These are phyloP conservation scores for Drosophila pseudotakahashii DNA, from an alignment of 2,888 invertebrate species.

Conservation along the genomic window DNA sequence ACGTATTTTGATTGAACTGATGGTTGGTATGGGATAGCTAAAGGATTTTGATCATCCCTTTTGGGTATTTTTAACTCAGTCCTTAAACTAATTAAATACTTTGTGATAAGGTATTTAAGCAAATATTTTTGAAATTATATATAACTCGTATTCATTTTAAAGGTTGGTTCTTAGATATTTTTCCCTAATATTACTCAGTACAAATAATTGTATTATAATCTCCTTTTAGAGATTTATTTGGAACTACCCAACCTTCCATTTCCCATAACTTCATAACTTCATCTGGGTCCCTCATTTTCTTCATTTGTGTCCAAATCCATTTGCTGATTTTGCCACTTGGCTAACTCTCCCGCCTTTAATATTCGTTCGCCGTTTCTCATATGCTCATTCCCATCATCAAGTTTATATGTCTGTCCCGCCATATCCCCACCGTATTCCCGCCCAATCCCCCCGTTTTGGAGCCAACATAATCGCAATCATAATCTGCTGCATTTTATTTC, in stretches of 20 bases:
- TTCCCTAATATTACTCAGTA: too few species aligned
- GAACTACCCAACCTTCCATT: neutral
- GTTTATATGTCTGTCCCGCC: constrained; percentile 14
- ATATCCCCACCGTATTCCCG: constrained; percentile 3
- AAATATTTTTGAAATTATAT: too few species aligned
- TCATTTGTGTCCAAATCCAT: constrained; percentile 6
- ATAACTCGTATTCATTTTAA: too few species aligned
- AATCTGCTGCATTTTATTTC: constrained; percentile 82
- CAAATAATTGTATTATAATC: too few species aligned
- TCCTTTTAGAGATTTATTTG: too few species aligned
- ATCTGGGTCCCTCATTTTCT: neutral
- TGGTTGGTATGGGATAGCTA: neutral
- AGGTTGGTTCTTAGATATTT: too few species aligned
- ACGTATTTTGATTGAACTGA: neutral
- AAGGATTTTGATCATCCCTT: neutral
- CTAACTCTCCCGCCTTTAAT: constrained; percentile 10
- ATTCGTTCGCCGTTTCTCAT: constrained; percentile 8
- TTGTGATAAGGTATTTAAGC: too few species aligned
- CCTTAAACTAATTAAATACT: too few species aligned
- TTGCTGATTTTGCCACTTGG: constrained; percentile 9
- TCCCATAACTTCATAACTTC: neutral
- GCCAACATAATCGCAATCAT: constrained; percentile 80
- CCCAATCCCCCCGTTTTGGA: constrained; percentile 17
- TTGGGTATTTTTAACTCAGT: too few species aligned
- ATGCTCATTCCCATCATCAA: constrained; percentile 20